Base-by-base conservation (phyloP, 2,113 vertebrate genomes). In the Nothobranchius furzeri region DNA sequence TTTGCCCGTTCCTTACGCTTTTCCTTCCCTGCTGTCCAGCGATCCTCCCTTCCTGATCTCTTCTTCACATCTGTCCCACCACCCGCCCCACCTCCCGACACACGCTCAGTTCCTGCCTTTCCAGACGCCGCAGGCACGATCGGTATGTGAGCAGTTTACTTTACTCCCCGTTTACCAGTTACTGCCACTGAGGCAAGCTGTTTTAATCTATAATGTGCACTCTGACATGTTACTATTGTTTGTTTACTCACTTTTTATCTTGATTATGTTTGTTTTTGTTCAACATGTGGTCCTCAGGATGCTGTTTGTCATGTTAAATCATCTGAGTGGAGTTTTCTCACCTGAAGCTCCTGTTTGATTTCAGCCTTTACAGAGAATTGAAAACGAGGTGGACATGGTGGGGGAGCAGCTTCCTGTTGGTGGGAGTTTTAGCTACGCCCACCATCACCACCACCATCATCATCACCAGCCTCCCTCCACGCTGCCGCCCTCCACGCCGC, bases 351-450 rank as follows among this genome's bases (percentile, higher is more conserved):
- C 24, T 47, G 9, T 60, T 57, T 62, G 37, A 72, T 57, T 17
- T 14, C 84, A 99, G 96, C 96, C 96, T 10, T 91, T 99, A 89
- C 97, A 99, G 81, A 96, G 96, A 85, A 98, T 99, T 77, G 96
- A 99, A 87, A 99, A 98, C 66, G 97, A 99, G 65, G 96, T 98
- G 56, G 97, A 99, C 73, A 90, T 98, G 57, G 90, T 98, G 65
- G 96, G 96, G 75, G 96, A 99, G 61, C 97, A 98, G 88, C 93
- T 98, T 82, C 94, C 96, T 52, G 95, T 99, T 20, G 95, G 95
- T 8, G 92, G 90, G 79, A 93, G 95, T 71, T 98, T 98, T 84
- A 94, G 93, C 68, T 99, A 98, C 45, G 90, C 95, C 68, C 93
- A 96, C 35, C 85, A 94, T 36, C 96, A 90, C 20, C 62, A 64